These are phyloP conservation scores for Drosophila obscura DNA, from an alignment of 1,140 invertebrate genomes.

Conservation along the genomic window DNA sequence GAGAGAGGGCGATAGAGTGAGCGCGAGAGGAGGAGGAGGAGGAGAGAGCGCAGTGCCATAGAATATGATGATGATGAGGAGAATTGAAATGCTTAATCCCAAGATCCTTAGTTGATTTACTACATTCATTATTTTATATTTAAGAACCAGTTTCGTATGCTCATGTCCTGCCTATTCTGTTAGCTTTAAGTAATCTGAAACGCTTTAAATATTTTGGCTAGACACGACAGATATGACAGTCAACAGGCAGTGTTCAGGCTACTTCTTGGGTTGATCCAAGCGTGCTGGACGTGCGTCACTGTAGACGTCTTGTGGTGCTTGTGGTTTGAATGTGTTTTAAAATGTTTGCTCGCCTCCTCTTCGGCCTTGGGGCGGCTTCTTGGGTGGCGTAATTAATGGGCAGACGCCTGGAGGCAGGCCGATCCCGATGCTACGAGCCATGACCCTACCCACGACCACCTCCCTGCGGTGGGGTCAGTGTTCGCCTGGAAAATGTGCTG, in stretches of 20 bases:
- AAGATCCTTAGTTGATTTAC: too few species aligned
- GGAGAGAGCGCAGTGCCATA: neutral
- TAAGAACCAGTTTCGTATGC: conserved; percentile 20
- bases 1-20: neutral
- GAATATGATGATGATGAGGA: conserved; percentile 2
- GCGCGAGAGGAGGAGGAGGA: neutral
- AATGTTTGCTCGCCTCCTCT: conserved; percentile 36
- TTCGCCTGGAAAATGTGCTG: conserved; percentile 51
- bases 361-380: conserved; percentile 36
- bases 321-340: conserved; percentile 52
- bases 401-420: conserved; percentile 34
- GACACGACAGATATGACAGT: conserved; percentile 33
- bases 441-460: conserved; percentile 17
- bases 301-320: conserved; percentile 36
- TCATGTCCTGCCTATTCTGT: neutral
- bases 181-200: conserved; percentile 29
- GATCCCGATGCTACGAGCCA: conserved; percentile 4
- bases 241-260: conserved; percentile 45
- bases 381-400: conserved; percentile 72
- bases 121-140: neutral
- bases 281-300: conserved; percentile 47
- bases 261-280: conserved; percentile 25
- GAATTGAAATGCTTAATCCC: neutral
- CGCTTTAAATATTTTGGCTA: conserved; percentile 42
- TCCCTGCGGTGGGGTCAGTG: conserved; percentile 25